Conservation (phyloP, 2,888 invertebrate species). For the Philonicus albiceps region DNA sequence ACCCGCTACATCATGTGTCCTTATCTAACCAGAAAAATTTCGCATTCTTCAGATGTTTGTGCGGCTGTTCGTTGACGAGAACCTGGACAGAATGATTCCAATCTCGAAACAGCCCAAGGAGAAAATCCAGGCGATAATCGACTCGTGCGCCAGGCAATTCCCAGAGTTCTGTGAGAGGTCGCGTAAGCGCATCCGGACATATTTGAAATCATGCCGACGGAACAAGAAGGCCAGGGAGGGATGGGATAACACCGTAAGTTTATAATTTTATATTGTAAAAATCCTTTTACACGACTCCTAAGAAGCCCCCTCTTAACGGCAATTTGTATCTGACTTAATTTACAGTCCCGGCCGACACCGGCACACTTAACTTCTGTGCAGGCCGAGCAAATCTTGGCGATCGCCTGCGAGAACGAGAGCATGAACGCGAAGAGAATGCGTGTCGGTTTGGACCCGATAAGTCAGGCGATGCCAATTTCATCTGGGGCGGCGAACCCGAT, state of each 20-base stretch:
- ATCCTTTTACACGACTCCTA: not conserved
- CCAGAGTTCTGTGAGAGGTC: conserved; percentile 96
- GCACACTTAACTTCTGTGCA: conserved; percentile 96
- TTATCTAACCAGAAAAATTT: not conserved
- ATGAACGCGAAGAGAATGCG: conserved; percentile 97
- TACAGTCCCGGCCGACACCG: conserved; percentile 90
- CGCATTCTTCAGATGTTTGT: conserved; percentile 86
- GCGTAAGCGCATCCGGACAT: conserved; percentile 92
- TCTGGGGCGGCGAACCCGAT: conserved; percentile 57
- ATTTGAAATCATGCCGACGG: conserved; percentile 92
- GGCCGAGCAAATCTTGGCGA: conserved; percentile 94
- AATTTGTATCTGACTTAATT: not conserved
- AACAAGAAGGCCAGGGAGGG: conserved; percentile 92
- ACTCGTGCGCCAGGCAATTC: conserved; percentile 95
- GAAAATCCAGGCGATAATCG: conserved; percentile 96
- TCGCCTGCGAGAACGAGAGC: conserved; percentile 97
- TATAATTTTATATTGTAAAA: not conserved
- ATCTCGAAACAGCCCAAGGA: conserved; percentile 98
- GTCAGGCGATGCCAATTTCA: conserved; percentile 79
- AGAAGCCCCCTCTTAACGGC: not conserved
- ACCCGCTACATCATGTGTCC: not conserved
- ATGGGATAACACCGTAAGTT: conserved; percentile 87
- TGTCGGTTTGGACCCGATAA: conserved; percentile 92
- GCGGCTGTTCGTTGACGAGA: conserved; percentile 94
- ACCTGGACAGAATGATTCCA: conserved; percentile 94